Conservation (phyloP, 2,797 vertebrate genomes). For the Euphonia xanthogaster region DNA sequence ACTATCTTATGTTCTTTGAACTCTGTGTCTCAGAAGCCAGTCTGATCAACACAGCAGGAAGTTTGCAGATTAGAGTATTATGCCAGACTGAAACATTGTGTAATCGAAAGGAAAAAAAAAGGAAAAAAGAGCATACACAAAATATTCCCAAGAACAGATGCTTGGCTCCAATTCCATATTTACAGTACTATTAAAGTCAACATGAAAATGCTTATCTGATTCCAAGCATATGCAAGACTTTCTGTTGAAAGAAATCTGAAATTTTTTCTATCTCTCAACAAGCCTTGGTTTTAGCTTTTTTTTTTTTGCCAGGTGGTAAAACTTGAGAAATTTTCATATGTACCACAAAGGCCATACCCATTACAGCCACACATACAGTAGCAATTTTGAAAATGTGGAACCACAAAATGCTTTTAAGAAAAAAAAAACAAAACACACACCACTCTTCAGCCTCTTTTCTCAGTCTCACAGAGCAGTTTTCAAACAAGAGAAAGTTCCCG, state of each 20-base stretch:
- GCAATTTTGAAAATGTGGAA: neutral
- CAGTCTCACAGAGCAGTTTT: neutral
- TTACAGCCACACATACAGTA: neutral
- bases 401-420: neutral
- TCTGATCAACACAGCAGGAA: slow-evolving; percentile 65
- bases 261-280: neutral
- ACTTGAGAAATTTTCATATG: neutral
- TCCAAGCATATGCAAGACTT: neutral
- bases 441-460: neutral
- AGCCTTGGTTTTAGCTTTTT: neutral
- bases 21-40: slow-evolving; percentile 52
- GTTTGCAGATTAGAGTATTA: slow-evolving; percentile 58
- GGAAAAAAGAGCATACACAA: neutral
- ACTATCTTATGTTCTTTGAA: slow-evolving; percentile 67
- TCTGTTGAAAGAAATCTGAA: neutral
- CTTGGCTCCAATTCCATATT: slow-evolving; percentile 27
- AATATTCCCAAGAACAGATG: slow-evolving; percentile 32
- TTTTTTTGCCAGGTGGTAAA: neutral
- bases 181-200: neutral
- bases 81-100: slow-evolving; percentile 59
- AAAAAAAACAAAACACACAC: too few relatives aligned
- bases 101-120: neutral
- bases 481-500: neutral
- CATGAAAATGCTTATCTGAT: slow-evolving; percentile 2
- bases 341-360: neutral